Evolutionary conservation across 92 coral and sea anemone species (phyloP).

Genomic region (Plumapathes pennacea): DNA sequence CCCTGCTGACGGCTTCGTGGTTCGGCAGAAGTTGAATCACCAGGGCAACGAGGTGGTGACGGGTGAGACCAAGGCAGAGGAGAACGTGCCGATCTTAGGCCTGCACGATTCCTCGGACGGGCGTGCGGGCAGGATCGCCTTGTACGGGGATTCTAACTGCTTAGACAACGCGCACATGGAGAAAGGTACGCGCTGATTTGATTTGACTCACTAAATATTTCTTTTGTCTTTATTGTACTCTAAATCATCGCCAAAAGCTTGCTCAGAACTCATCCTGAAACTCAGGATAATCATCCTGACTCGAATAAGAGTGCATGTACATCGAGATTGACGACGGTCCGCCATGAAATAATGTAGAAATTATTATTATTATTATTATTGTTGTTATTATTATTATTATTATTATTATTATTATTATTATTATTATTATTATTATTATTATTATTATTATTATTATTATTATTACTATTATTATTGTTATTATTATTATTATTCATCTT

Average conservation of each 20-base stretch:
- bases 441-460: too few relatives aligned
- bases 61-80: conserved; percentile 86
- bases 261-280: too few relatives aligned
- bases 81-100: conserved; percentile 83
- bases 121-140: conserved; percentile 68
- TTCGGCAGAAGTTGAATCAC: conserved; percentile 76
- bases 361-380: background rate
- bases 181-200: conserved; percentile 59
- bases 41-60: conserved; percentile 93
- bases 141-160: conserved; percentile 98
- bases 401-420: too few relatives aligned
- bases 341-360: background rate
- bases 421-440: too few relatives aligned
- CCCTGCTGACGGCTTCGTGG: conserved; percentile 73
- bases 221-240: too few relatives aligned
- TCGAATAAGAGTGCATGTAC: background rate
- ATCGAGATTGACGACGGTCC: background rate
- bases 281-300: background rate
- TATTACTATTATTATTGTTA: too few relatives aligned
- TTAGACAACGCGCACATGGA: conserved; percentile 97
- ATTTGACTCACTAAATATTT: too few relatives aligned
- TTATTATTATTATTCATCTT: too few relatives aligned
- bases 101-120: conserved; percentile 62
- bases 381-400: too few relatives aligned
- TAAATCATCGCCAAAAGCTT: too few relatives aligned